Conservation (phyloP, 2,113 vertebrate genomes). For the Eulemur macaco region DNA sequence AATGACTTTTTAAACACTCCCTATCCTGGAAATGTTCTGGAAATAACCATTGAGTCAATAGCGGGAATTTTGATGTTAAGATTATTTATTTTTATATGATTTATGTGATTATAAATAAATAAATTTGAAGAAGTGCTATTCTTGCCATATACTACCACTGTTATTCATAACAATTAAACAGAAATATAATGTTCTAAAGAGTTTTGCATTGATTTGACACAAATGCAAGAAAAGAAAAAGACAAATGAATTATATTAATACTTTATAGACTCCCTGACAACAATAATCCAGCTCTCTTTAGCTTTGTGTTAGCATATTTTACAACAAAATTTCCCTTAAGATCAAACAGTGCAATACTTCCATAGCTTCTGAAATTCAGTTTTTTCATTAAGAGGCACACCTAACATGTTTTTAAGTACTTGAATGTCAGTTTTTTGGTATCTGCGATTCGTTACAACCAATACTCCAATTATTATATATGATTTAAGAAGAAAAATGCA, state of each 20-base stretch:
- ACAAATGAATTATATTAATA: not conserved
- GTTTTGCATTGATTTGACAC: slow-evolving; percentile 4
- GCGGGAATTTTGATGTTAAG: not conserved
- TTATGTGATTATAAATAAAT: slow-evolving; percentile 20
- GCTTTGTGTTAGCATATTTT: slow-evolving; percentile 20
- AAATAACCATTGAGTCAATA: not conserved
- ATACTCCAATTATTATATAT: slow-evolving; percentile 50
- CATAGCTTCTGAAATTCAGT: not conserved
- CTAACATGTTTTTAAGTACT: not conserved
- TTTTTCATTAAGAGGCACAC: slow-evolving; percentile 12
- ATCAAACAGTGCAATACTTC: not conserved
- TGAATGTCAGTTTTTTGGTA: not conserved
- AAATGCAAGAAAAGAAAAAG: slow-evolving; percentile 19
- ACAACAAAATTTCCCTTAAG: not conserved
- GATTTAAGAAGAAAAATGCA: slow-evolving; percentile 61
- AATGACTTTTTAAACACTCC: not conserved
- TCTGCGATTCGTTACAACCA: slow-evolving; percentile 8
- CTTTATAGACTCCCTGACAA: not conserved
- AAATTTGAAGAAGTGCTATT: not conserved
- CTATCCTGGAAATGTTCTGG: slow-evolving; percentile 1
- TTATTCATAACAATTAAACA: not conserved
- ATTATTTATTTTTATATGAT: not conserved
- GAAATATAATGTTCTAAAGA: not conserved
- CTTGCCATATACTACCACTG: not conserved
- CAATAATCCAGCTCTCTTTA: not conserved